Evolutionary conservation across 2,888 invertebrate species (phyloP), one percentile per base, ranked within the genome.

Genomic region (Plebejus anna): DNA sequence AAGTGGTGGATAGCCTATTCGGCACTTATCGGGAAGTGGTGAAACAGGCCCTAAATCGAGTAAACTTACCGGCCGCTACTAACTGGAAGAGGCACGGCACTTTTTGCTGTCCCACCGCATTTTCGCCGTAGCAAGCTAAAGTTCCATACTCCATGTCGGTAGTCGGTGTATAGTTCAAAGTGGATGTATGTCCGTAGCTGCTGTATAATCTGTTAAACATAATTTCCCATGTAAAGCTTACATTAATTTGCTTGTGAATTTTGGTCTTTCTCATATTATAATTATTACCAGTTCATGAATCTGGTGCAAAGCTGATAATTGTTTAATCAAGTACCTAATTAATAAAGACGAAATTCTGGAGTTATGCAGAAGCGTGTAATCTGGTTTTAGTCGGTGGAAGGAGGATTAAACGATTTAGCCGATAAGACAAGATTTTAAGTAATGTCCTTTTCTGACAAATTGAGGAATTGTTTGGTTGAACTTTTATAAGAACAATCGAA

Each of bases 81-180:
- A 98, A 95, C 91, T 97, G 97, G 91, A 97, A 98, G 83, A 97
- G 95, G 87, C 98, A 98, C 0, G 98, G 97, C 78, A 96, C 95
- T 85, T 96, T 96, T 90, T 98, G 97, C 84, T 95, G 95, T 28
- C 98, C 98, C 77, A 98, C 97, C 47, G 96, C 95, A 90, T 98
- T 98, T 82, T 95, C 95, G 13, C 97, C 98, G 95, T 97, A 98
- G 89, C 98, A 98, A 77, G 97, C 96, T 79, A 98, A 94, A 22
- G 98, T 97, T 5, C 98, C 98, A 85, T 98, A 98, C 91, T 98
- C 98, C 95, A 97, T 95, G 89, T 98, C 98, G 22, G 97, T 96
- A 59, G 96, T 95, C 0, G 98, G 98, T 7, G 97, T 98, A 89
- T 98, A 98, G 93, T 97, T 97, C 0, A 91, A 81, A 0, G 91